Percentiles rank a stretch among this genome's conserved stretches.
Evolutionary conservation across 2,113 vertebrate species (phyloP).

Genomic region (Xiphophorus hellerii): DNA sequence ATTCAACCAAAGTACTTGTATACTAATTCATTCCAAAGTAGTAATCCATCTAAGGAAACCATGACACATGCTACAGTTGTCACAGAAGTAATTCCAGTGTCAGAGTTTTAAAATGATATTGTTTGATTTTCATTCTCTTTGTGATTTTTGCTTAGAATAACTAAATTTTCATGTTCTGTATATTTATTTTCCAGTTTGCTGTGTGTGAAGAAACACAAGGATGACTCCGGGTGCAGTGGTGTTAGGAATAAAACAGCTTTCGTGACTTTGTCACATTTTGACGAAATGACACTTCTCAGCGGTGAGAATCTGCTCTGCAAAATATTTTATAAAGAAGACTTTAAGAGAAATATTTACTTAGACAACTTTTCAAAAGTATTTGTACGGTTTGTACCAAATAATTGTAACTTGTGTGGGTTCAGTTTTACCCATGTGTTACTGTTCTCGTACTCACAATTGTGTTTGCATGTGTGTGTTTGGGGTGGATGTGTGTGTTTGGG

Average conservation of each 20-base stretch:
- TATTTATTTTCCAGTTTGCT: slow-evolving; percentile 78
- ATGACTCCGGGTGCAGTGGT: slow-evolving; percentile 85
- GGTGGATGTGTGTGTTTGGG: too few relatives aligned
- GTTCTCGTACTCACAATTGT: background rate
- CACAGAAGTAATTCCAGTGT: background rate
- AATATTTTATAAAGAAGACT: background rate
- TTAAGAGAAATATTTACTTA: too few relatives aligned
- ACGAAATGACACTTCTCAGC: slow-evolving; percentile 89
- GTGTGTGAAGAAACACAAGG: slow-evolving; percentile 95
- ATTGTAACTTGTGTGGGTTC: background rate
- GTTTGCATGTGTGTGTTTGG: too few relatives aligned
- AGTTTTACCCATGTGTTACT: background rate
- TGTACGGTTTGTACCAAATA: background rate
- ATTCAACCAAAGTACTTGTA: too few relatives aligned
- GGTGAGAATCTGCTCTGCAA: slow-evolving; percentile 79
- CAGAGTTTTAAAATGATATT: too few relatives aligned
- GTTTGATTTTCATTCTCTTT: too few relatives aligned
- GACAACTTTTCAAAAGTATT: background rate
- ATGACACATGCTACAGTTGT: too few relatives aligned
- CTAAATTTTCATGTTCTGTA: background rate
- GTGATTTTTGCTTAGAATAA: background rate
- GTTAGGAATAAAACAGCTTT: slow-evolving; percentile 90
- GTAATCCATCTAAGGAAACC: too few relatives aligned
- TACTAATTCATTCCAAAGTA: too few relatives aligned
- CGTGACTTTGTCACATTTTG: slow-evolving; percentile 85